phyloP scores from a whole-genome alignment of 2,797 vertebrate genomes.

The Erethizon dorsatum region DNA sequence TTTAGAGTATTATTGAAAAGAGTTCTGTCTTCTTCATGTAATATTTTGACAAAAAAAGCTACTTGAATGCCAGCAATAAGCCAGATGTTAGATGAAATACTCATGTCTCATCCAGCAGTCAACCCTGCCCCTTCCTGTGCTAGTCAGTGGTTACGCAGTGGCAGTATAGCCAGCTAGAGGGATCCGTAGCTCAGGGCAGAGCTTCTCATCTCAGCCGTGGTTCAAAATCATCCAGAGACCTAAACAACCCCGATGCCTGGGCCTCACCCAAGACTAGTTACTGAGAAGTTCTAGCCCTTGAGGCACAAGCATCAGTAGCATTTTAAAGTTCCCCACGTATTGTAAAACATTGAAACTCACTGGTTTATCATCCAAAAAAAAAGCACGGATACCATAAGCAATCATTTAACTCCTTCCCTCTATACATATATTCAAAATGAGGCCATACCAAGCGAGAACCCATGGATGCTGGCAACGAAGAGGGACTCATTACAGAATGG shows the following conservation, averaged over 20 bases:
- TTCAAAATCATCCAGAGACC: background rate
- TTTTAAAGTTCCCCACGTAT: background rate
- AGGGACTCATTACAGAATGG: background rate
- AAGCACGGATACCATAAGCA: background rate
- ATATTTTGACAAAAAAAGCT: constrained; percentile 20
- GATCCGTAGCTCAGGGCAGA: background rate
- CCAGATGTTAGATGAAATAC: background rate
- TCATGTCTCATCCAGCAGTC: background rate
- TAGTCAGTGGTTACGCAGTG: background rate
- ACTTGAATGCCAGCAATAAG: background rate
- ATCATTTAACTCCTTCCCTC: background rate
- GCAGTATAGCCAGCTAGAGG: background rate
- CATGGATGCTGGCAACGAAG: background rate
- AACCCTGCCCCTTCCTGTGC: background rate
- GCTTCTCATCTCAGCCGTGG: background rate
- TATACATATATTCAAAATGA: background rate
- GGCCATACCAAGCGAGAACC: background rate
- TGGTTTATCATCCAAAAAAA: background rate
- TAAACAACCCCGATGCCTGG: background rate
- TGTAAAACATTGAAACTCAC: background rate
- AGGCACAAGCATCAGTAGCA: background rate
- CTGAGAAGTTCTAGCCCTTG: background rate
- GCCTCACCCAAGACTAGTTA: background rate
- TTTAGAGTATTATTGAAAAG: constrained; percentile 2
- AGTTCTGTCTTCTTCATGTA: constrained; percentile 37